Base-by-base conservation (phyloP, 2,797 vertebrate species). In the Peromyscus nudipes region DNA sequence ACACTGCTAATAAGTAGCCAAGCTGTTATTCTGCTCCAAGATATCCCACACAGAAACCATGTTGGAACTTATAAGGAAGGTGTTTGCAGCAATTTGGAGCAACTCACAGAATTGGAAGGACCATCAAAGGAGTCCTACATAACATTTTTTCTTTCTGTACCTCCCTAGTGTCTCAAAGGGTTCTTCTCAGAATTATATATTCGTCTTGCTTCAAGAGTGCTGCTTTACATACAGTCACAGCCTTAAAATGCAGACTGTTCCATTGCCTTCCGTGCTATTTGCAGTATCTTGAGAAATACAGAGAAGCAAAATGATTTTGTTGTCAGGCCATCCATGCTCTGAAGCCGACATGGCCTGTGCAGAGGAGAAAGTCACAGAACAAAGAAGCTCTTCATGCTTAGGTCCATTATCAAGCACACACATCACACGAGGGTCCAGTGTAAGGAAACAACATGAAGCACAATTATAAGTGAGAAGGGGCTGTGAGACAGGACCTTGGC, bases 311-410 rank as follows among this genome's bases (percentile, higher is more conserved):
- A 27, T 49, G 77, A 40, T 89, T 96, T 92, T 69, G 67, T 29
- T 75, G 11, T 92, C 3, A 34, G 52, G 52, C 34, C 25, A 76
- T 75, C 73, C 37, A 17, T 52, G 67, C 46, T 95, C 84, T 80
- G 81, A 89, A 92, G 60, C 37, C 16, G 55, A n/a, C 0, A 0
- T 40, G 64, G 57, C 40, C 89, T 40, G 2, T 69, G 17, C 79
- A 95, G 29, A 76, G n/a, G 60, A 92, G 62, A 89, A 46, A 94
- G 25, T 60, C 80, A 40, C 25, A 76, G 69, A 77, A 97, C 92
- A 97, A 96, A 95, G 82, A 89, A 19, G 27, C 9, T 11, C 60
- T 96, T 94, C 60, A 34, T 64, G 55, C n/a, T 75, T 79, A 75
- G 37, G 37, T 71, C 88, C 77, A 46, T 31, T 69, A 29, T 3